Base-by-base conservation (phyloP, 2,797 vertebrate species). In the Mus minutoides region DNA sequence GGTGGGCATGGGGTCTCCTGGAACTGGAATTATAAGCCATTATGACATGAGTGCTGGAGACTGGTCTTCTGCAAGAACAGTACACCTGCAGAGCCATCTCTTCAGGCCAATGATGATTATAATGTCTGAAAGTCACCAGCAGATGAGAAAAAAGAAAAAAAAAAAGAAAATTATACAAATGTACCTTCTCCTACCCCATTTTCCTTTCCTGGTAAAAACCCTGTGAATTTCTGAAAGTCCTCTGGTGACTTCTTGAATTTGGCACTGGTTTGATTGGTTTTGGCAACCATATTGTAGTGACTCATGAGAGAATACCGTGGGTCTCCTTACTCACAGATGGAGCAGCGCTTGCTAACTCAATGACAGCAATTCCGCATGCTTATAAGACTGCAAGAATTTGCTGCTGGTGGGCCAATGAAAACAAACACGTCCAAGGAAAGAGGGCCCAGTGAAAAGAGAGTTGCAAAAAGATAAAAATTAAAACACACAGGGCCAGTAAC, bases 161-260 rank as follows among this genome's bases (percentile, higher is more conserved):
- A 43, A 37, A 4, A 21, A 67, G 37, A 22, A 94, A 1, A 3
- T 85, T 97, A 96, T 84, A 17, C 92, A 96, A 96, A 97, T 96
- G 82, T 95, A 76, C 58, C 58, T 31, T n/a, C 17, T 69, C 82
- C 37, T 75, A 71, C 92, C 96, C 94, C 95, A 96, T 80, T 73
- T 94, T 95, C 67, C 49, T 95, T 95, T 92, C 92, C 86, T 0
- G 2, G 88, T 58, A 96, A 97, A 97, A 98, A 97, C 98, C 98
- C 97, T 97, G 93, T 97, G 98, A 98, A 98, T 98, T 98, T 96
- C 98, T 98, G 97, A 97, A 96, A 97, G 98, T 98, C 98, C 98
- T 98, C 98, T 99, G 98, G 98, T 98, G 88, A 97, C 95, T 98
- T 98, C 99, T 99, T 98, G 98, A 98, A 99, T 99, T 99, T 99